Conservation (phyloP, 2,797 vertebrate species). For the Ataeniobius toweri region DNA sequence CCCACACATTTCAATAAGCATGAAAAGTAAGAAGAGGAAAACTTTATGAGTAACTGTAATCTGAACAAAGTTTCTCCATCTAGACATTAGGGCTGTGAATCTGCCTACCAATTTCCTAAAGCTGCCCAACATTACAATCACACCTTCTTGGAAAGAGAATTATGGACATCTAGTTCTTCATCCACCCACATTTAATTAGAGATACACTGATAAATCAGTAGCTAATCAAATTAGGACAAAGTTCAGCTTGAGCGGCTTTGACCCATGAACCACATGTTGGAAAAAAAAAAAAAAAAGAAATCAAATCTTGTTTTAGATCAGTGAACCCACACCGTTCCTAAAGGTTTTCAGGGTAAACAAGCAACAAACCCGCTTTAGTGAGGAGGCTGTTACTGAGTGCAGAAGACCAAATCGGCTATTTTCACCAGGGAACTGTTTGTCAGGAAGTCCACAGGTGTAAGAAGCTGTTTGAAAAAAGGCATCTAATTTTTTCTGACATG, state of each 20-base stretch:
- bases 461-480: not conserved
- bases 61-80: not conserved
- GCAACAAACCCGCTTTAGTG: not conserved
- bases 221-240: not conserved
- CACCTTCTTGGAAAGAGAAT: not conserved
- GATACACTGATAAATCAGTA: not conserved
- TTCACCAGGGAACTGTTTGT: not conserved
- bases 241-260: not conserved
- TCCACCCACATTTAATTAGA: slow-evolving; percentile 1
- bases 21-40: not conserved
- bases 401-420: not conserved
- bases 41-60: not conserved
- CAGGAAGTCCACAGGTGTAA: not conserved
- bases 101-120: not conserved
- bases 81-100: not conserved
- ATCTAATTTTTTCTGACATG: too few species aligned
- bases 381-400: not conserved
- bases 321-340: not conserved
- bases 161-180: not conserved
- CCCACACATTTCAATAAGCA: not conserved
- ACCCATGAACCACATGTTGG: not conserved
- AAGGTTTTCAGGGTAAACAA: not conserved
- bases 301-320: not conserved
- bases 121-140: not conserved
- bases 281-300: not conserved